phyloP scores from a whole-genome alignment of 2,888 invertebrate species.

The Euplexia lucipara region DNA sequence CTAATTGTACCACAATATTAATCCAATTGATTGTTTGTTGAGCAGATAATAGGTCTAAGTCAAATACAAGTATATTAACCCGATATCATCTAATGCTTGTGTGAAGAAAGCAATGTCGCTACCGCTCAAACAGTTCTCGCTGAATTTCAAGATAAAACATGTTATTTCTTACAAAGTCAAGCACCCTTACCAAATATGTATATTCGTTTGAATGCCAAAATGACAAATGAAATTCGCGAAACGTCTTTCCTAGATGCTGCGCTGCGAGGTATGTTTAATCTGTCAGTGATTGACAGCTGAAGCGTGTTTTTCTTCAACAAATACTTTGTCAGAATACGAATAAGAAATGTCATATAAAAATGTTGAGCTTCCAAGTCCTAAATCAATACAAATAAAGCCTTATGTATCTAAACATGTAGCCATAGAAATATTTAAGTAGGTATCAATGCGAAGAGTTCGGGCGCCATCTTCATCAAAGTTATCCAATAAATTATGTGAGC shows the following conservation, averaged over 20 bases:
- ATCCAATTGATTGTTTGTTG: neutral
- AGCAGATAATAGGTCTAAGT: neutral
- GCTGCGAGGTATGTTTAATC: conserved; percentile 64
- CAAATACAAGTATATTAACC: conserved; percentile 10
- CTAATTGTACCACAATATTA: neutral
- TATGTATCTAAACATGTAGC: conserved; percentile 11
- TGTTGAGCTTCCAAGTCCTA: conserved; percentile 19
- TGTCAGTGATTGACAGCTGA: conserved; percentile 58
- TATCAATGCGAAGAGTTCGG: conserved; percentile 40
- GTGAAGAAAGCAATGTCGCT: neutral
- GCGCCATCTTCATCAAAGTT: conserved; percentile 53
- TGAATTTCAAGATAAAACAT: conserved; percentile 13
- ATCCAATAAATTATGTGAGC: conserved; percentile 55
- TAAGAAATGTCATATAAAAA: conserved; percentile 29
- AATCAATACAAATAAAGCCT: conserved; percentile 44
- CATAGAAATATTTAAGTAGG: conserved; percentile 31
- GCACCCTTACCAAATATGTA: conserved; percentile 35
- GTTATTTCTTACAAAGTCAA: conserved; percentile 20
- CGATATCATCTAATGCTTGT: neutral
- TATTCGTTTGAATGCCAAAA: conserved; percentile 62
- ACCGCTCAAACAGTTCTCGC: conserved; percentile 9
- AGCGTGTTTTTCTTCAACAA: conserved; percentile 45
- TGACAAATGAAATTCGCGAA: conserved; percentile 73
- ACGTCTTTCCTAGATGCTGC: conserved; percentile 57
- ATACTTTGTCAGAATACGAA: conserved; percentile 30